Percentiles rank a stretch among this genome's conserved stretches.
Evolutionary conservation across 2,797 vertebrate genomes (phyloP).

Genomic region (Aldrovandia affinis): DNA sequence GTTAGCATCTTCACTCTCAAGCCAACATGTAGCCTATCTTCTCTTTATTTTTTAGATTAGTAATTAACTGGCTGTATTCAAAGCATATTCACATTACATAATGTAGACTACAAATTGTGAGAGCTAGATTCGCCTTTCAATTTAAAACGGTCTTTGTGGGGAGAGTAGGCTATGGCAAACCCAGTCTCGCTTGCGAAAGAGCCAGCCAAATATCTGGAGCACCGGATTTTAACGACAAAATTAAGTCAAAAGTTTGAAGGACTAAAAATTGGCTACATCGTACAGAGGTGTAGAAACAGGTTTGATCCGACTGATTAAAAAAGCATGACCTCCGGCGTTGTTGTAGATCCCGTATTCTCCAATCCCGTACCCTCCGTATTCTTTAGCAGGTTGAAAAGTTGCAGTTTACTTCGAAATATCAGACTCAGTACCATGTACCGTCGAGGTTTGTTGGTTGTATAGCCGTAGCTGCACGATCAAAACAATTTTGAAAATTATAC

Average conservation of each 20-base stretch:
- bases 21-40: too few relatives aligned
- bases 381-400: background rate
- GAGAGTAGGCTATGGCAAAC: background rate
- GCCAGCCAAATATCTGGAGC: background rate
- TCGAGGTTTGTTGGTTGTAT: background rate
- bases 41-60: background rate
- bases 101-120: background rate
- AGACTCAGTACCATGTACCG: background rate
- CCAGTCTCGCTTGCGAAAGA: background rate
- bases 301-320: background rate
- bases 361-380: background rate
- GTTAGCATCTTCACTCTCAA: background rate
- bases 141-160: background rate
- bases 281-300: background rate
- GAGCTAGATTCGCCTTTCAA: background rate
- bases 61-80: background rate
- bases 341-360: background rate
- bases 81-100: background rate
- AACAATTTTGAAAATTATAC: background rate
- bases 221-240: background rate
- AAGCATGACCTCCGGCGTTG: background rate
- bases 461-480: background rate
- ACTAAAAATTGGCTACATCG: background rate
- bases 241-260: background rate
- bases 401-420: background rate